These are phyloP conservation scores for Lagenorhynchus albirostris DNA, from an alignment of 2,113 vertebrate species.

Conservation along the genomic window DNA sequence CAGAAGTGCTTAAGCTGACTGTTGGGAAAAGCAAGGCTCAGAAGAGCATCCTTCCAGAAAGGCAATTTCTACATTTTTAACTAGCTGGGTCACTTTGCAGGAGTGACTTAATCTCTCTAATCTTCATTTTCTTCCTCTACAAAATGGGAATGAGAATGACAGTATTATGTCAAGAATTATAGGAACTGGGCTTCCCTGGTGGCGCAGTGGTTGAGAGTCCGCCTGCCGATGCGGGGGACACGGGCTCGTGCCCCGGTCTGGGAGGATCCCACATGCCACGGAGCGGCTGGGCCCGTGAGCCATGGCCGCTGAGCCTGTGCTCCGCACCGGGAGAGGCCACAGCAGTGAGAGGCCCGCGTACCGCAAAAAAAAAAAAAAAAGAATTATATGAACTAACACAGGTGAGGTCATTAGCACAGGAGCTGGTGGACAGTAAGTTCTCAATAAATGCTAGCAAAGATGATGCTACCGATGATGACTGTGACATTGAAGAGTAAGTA, in stretches of 20 bases:
- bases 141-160: not conserved
- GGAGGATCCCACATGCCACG: too few relatives aligned
- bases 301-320: too few relatives aligned
- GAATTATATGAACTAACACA: not conserved
- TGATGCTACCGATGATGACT: fast-evolving
- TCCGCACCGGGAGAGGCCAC: too few relatives aligned
- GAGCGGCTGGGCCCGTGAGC: too few relatives aligned
- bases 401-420: not conserved
- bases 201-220: too few relatives aligned
- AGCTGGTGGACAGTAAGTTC: not conserved
- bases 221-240: too few relatives aligned
- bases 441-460: not conserved
- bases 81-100: not conserved
- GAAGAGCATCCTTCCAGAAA: not conserved
- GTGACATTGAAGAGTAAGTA: not conserved
- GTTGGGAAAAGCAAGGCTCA: not conserved
- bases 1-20: not conserved
- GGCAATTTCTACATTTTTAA: not conserved
- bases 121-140: not conserved
- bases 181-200: not conserved
- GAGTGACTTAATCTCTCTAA: not conserved
- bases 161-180: not conserved
- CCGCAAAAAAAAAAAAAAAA: too few relatives aligned
- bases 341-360: too few relatives aligned
- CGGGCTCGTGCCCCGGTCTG: too few relatives aligned